These are phyloP conservation scores for Hemiscyllium ocellatum DNA, from an alignment of 2,113 vertebrate genomes.

Conservation along the genomic window DNA sequence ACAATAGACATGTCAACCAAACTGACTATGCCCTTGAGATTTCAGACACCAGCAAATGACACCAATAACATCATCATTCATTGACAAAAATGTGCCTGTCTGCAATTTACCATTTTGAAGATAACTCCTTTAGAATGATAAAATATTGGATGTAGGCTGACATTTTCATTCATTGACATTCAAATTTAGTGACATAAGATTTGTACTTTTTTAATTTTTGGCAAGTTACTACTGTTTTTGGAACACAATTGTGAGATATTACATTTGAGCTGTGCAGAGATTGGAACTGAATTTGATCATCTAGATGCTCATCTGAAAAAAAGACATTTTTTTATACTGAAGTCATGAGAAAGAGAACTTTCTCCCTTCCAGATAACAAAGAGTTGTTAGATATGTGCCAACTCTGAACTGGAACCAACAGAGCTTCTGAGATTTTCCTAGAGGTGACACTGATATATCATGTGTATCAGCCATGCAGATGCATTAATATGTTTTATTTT, in stretches of 20 bases:
- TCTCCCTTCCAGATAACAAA: neutral
- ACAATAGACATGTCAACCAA: neutral
- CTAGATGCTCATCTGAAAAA: neutral
- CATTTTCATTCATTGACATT: neutral
- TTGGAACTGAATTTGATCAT: neutral
- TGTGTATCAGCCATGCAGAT: neutral
- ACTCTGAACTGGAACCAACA: neutral
- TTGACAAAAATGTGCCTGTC: neutral
- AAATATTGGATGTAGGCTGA: neutral
- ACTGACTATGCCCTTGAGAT: neutral
- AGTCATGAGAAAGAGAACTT: neutral
- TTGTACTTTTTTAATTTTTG: neutral
- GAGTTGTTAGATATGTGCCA: neutral
- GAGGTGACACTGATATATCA: conserved; percentile 11
- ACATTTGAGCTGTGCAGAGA: neutral
- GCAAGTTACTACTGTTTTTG: neutral
- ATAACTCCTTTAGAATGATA: neutral
- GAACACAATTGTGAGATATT: neutral
- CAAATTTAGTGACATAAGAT: neutral
- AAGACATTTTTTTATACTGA: neutral
- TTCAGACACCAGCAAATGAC: neutral
- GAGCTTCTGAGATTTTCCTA: neutral
- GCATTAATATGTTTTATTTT: conserved; percentile 1
- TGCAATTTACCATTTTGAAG: neutral
- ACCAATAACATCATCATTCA: neutral